These are phyloP conservation scores for Smittia aterrima DNA, from an alignment of 2,888 invertebrate species.

Conservation along the genomic window DNA sequence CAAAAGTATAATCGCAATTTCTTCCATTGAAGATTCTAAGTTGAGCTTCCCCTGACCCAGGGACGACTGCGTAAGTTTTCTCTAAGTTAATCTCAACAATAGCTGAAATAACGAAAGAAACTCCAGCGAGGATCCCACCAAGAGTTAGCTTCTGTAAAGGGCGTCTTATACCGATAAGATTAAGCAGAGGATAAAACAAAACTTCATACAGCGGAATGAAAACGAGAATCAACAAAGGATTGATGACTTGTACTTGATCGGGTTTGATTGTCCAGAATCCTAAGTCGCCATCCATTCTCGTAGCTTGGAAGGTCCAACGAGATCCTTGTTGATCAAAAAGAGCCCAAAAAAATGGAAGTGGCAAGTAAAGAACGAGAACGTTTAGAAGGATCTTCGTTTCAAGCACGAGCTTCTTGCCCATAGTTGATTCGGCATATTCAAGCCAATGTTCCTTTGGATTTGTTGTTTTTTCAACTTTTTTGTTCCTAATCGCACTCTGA, in stretches of 20 bases:
- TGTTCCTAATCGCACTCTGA: conserved; percentile 57
- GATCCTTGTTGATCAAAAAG: conserved; percentile 95
- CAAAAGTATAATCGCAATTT: conserved; percentile 51
- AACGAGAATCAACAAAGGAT: conserved; percentile 54
- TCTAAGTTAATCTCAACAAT: conserved; percentile 73
- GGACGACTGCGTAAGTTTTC: conserved; percentile 63
- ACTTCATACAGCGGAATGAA: conserved; percentile 52
- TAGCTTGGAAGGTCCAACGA: conserved; percentile 85
- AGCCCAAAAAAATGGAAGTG: conserved; percentile 95
- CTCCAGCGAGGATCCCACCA: conserved; percentile 28
- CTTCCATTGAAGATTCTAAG: conserved; percentile 69
- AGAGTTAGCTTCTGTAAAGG: conserved; percentile 69
- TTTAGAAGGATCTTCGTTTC: conserved; percentile 76
- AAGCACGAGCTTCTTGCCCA: conserved; percentile 66
- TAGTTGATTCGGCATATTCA: conserved; percentile 81
- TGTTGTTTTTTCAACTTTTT: conserved; percentile 53
- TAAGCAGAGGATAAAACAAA: conserved; percentile 54
- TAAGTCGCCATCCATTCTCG: conserved; percentile 50
- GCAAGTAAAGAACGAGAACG: conserved; percentile 79
- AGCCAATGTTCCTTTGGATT: conserved; percentile 77
- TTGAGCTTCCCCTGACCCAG: conserved; percentile 62
- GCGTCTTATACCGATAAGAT: conserved; percentile 61
- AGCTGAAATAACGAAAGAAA: conserved; percentile 81
- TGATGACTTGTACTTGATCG: conserved; percentile 60
- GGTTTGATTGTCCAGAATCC: conserved; percentile 56